Base-by-base conservation (phyloP, 2,113 vertebrate species). In the Anseranas semipalmata region DNA sequence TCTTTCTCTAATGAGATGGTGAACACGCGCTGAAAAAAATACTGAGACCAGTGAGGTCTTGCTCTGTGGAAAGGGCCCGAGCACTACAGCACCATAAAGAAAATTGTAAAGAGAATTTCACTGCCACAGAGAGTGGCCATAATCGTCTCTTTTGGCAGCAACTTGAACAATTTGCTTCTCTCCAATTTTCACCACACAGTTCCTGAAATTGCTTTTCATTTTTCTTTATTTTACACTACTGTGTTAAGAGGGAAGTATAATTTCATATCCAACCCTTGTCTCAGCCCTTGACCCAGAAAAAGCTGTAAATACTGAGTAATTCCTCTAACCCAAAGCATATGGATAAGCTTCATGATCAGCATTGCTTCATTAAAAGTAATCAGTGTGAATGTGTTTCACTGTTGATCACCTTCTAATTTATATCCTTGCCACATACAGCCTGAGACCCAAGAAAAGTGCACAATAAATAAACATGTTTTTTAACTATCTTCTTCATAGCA, bases 131-230 rank as follows among this genome's bases (percentile, higher is more conserved):
- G 18, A 60, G 24, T 20, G 16, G 32, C 66, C 39, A 3, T 79
- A 89, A 81, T 45, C 68, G 41, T 79, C 60, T 91, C 74, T 96
- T 65, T 79, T 45, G 66, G 66, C 70, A 85, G 58, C 77, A 91
- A 59, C 66, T 82, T 63, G 58, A 79, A 78, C 56, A 74, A 87
- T 96, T 89, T 85, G 55, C 63, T 90, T 76, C 43, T 75, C 66
- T 96, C 43, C 66, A 76, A 10, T 94, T 95, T 94, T 85, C 66
- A 89, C 43, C 66, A 46, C 56, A 43, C 74, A 46, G 12, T 79
- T 91, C 77, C 58, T 85, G 62, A 89, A 96, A 97, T 72, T 89
- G 55, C 33, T 94, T 79, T 89, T 91, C 53, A 79, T 89, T 89
- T 87, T 81, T n/a, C 48, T 68, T 87, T 86, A 65, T 62, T 60